phyloP scores from a whole-genome alignment of 2,888 invertebrate genomes.

The Hofmannophila pseudospretella region DNA sequence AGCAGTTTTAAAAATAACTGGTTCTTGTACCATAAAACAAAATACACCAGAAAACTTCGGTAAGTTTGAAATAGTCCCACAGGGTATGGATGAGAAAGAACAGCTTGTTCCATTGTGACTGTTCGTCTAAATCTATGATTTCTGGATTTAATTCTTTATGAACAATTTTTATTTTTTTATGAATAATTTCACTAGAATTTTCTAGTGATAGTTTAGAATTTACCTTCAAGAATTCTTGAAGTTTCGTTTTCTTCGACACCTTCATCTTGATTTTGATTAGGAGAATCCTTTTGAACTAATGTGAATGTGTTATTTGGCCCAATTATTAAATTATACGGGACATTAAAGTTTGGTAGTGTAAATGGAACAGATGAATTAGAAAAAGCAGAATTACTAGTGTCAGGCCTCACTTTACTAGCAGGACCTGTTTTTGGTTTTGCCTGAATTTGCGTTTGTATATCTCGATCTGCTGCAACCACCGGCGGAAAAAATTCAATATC shows the following conservation, averaged over 20 bases:
- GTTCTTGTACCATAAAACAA: conserved; percentile 19
- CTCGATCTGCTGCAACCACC: conserved; percentile 16
- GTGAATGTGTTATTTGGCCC: conserved; percentile 65
- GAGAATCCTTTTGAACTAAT: conserved; percentile 43
- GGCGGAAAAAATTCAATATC: no score
- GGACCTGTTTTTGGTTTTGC: conserved; percentile 57
- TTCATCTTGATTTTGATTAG: no score
- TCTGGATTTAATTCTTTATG: no score
- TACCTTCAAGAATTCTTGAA: no score
- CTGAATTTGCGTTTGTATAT: conserved; percentile 21
- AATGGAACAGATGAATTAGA: no score
- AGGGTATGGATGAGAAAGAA: conserved; percentile 49
- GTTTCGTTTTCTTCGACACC: no score
- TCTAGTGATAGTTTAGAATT: no score
- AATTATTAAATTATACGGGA: conserved; percentile 55
- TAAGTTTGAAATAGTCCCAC: conserved; percentile 61
- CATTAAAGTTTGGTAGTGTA: conserved; percentile 43
- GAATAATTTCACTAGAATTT: no score
- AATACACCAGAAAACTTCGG: conserved; percentile 16
- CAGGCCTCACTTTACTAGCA: conserved; percentile 52
- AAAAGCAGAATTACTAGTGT: conserved; percentile 12
- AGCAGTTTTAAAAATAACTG: conserved; percentile 46
- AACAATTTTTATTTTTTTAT: no score
- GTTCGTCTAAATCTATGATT: conserved; percentile 3
- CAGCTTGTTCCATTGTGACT: conserved; percentile 5